Evolutionary conservation across 2,888 invertebrate species (phyloP), one percentile per base, ranked within the genome.

Genomic region (Caenorhabditis becei): DNA sequence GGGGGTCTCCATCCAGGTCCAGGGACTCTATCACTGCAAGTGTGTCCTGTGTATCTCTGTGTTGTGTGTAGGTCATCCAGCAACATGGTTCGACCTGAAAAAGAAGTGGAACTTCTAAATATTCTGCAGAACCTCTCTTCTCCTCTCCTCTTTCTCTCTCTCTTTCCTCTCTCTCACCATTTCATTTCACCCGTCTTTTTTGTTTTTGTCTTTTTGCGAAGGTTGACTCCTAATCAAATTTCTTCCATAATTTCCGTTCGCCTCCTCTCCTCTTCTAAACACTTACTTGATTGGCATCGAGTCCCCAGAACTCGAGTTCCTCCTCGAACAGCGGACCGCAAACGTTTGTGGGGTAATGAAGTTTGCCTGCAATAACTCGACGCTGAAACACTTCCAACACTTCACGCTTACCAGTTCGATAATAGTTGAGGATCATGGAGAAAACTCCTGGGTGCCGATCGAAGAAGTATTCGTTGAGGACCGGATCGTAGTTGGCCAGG

Each of bases 391-490:
- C n/a, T n/a, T n/a, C n/a, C n/a, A n/a, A 20, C 3, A 41, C 2
- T 11, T 4, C 41, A 61, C 7, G 58, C 54, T 65, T 14, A 86
- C 89, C 90, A 41, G 90, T 90, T 41, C 91, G 89, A 93, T 98
- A 98, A 92, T 98, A 98, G 93, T 98, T 98, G 88, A 96, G 94
- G 87, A 95, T 95, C 92, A 95, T 95, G 32, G 95, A 95, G 92
- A 96, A 96, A 14, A 96, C 95, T n/a, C 95, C 95, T 4, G 95
- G 95, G 92, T 96, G 95, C 61, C 95, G 93, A 93, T 97, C 98
- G 93, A 99, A 99, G 94, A 99, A 99, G 94, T 97, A 99, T 93
- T 99, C 98, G 93, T 99, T 98, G 91, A 98, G 94, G 91, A 98
- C 96, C 53, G 97, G 97, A 93, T 99, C 98, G 93, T 98, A 99